phyloP scores from a whole-genome alignment of 2,888 invertebrate genomes.

The Pheosia gnoma region DNA sequence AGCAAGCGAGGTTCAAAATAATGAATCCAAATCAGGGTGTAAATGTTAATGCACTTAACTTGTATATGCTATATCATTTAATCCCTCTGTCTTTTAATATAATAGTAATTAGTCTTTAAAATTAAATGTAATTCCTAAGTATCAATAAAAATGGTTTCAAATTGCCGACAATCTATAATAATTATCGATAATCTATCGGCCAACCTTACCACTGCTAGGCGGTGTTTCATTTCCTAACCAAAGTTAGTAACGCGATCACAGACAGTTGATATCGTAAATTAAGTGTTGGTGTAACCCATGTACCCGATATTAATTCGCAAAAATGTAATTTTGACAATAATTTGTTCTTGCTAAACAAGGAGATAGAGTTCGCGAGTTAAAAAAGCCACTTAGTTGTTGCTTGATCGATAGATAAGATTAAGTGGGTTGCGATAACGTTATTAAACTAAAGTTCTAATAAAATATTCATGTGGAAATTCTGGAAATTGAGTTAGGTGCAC shows the following conservation, averaged over 20 bases:
- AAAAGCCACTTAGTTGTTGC: slow-evolving; percentile 26
- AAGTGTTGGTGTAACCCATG: slow-evolving; percentile 48
- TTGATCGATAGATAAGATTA: slow-evolving; percentile 3
- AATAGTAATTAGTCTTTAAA: no score
- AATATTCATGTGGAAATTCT: not conserved
- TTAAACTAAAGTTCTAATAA: not conserved
- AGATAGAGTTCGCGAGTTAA: slow-evolving; percentile 16
- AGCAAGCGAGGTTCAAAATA: no score
- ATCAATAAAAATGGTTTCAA: no score
- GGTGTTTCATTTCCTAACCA: slow-evolving; percentile 69
- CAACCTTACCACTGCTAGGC: slow-evolving; percentile 46
- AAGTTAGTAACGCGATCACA: slow-evolving; percentile 66
- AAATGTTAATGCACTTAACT: no score
- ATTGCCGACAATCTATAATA: no score
- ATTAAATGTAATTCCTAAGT: no score
- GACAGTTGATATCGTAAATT: slow-evolving; percentile 61
- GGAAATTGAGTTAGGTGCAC: no score
- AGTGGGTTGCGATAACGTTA: not conserved
- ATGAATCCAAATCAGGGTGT: no score
- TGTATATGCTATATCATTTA: no score
- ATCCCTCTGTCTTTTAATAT: no score
- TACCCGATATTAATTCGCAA: slow-evolving; percentile 26
- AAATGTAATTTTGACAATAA: slow-evolving; percentile 33
- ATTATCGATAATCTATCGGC: slow-evolving; percentile 34
- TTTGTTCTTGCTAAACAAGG: slow-evolving; percentile 24